phyloP scores from a whole-genome alignment of 2,888 invertebrate genomes.

The Capitulum mitella region DNA sequence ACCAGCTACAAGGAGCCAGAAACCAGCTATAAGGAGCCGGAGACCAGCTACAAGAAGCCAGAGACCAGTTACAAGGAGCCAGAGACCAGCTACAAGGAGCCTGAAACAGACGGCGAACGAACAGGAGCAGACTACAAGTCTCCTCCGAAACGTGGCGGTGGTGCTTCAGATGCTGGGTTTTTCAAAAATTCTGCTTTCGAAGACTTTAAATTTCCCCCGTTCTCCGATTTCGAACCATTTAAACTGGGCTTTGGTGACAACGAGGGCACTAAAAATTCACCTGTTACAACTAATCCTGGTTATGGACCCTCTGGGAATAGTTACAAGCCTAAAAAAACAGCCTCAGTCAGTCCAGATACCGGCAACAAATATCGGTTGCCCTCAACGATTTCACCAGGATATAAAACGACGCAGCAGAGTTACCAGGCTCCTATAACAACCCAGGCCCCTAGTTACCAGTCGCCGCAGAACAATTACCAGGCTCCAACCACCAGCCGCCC shows the following conservation, averaged over 20 bases:
- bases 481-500: neutral
- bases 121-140: neutral
- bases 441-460: too few species aligned
- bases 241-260: neutral
- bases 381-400: neutral
- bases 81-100: too few species aligned
- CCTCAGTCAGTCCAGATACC: too few species aligned
- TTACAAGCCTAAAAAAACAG: too few species aligned
- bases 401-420: neutral
- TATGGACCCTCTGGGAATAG: too few species aligned
- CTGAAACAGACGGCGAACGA: neutral
- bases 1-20: too few species aligned
- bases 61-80: too few species aligned
- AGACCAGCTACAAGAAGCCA: too few species aligned
- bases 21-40: too few species aligned
- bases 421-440: neutral
- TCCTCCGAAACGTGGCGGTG: neutral
- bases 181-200: neutral
- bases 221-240: neutral
- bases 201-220: neutral
- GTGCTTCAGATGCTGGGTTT: too few species aligned
- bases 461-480: neutral
- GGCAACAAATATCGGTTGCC: neutral
- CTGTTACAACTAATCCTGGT: too few species aligned
- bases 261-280: too few species aligned